Evolutionary conservation across 1,140 invertebrate species (phyloP).

Genomic region (Sweltsa coloradensis): DNA sequence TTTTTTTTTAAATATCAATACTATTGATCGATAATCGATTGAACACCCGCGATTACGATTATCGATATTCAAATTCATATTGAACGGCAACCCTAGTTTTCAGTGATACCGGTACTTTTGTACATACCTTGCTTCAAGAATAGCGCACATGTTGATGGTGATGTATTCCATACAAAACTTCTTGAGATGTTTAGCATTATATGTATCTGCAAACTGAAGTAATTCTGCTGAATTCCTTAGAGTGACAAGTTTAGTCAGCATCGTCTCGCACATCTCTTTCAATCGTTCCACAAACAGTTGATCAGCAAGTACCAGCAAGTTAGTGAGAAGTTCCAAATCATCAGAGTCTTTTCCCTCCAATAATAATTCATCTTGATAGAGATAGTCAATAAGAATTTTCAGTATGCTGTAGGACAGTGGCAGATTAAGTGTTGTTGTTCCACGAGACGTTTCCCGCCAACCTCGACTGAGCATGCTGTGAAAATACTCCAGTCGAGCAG

Average conservation of each 20-base stretch:
- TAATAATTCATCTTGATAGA: slow-evolving; percentile 49
- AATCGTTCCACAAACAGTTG: slow-evolving; percentile 50
- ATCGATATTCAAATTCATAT: too few species aligned
- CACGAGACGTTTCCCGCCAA: slow-evolving; percentile 37
- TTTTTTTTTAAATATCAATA: too few species aligned
- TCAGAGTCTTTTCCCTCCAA: slow-evolving; percentile 37
- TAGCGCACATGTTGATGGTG: slow-evolving; percentile 45
- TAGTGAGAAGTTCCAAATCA: slow-evolving; percentile 46
- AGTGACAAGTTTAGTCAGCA: slow-evolving; percentile 42
- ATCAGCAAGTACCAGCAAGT: slow-evolving; percentile 53
- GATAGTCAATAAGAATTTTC: slow-evolving; percentile 46
- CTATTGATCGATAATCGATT: too few species aligned
- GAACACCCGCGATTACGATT: too few species aligned
- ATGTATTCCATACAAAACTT: slow-evolving; percentile 56
- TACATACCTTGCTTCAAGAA: slow-evolving; percentile 47
- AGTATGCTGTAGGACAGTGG: slow-evolving; percentile 24
- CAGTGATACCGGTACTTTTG: too few species aligned
- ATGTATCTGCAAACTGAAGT: slow-evolving; percentile 50
- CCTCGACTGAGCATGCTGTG: slow-evolving; percentile 54
- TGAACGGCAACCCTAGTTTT: too few species aligned
- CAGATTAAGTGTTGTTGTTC: slow-evolving; percentile 1
- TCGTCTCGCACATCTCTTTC: slow-evolving; percentile 50
- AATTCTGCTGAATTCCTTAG: slow-evolving; percentile 56
- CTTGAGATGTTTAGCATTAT: slow-evolving; percentile 53
- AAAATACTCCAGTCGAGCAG: slow-evolving; percentile 61